A percentile compares a stretch with the other conserved stretches of the same genome.
Evolutionary conservation across 1,140 invertebrate species (phyloP).

Genomic region (Hirudo medicinalis): DNA sequence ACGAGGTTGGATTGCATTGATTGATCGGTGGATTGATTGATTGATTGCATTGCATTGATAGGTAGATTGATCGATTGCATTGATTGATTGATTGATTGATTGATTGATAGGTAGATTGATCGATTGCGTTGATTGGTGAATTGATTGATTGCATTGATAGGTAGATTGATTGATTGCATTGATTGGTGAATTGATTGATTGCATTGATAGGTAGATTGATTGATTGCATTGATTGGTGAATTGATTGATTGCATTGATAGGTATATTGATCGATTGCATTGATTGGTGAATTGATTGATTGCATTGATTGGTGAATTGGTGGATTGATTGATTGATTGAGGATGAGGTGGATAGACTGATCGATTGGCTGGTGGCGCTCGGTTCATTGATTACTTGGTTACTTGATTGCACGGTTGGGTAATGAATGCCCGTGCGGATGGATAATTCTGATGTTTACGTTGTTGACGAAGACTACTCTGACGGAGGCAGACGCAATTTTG

Average conservation of each 20-base stretch:
- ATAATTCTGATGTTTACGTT: too few relatives aligned
- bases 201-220: conserved; percentile 17
- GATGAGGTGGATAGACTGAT: too few relatives aligned
- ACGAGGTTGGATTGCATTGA: conserved; percentile 49
- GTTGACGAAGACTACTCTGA: too few relatives aligned
- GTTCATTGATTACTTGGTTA: too few relatives aligned
- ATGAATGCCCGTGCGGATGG: too few relatives aligned
- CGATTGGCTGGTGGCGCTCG: too few relatives aligned
- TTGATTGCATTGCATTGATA: background rate
- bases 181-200: conserved; percentile 16
- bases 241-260: background rate
- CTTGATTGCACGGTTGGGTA: too few relatives aligned
- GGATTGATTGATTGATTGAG: background rate
- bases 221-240: background rate
- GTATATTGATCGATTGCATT: background rate
- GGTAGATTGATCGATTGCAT: background rate
- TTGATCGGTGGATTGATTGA: background rate
- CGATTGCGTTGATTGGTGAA: background rate
- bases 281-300: too few relatives aligned
- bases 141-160: conserved; percentile 6
- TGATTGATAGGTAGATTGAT: background rate
- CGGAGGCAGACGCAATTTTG: too few relatives aligned
- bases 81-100: conserved; percentile 13
- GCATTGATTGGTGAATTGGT: too few relatives aligned
- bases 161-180: background rate